Percentiles rank a stretch among this genome's conserved stretches.
phyloP scores from a whole-genome alignment of 2,113 vertebrate species.

The Onychorhynchus coronatus region DNA sequence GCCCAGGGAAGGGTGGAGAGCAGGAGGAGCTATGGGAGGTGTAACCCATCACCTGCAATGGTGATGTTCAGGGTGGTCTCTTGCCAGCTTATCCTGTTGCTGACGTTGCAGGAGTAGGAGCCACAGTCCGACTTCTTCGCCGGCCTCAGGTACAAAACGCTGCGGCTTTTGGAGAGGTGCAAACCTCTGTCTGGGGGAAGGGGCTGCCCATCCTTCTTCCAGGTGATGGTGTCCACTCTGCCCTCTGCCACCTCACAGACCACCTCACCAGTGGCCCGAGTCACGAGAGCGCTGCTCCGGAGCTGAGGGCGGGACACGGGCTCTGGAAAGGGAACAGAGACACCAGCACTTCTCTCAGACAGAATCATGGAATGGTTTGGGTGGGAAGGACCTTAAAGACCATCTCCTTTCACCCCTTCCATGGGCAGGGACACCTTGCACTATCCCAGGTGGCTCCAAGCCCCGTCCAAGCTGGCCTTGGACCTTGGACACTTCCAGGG shows the following conservation, averaged over 20 bases:
- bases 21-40: background rate
- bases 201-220: conserved; percentile 29
- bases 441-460: rapidly evolving
- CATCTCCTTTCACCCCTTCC: background rate
- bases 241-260: background rate
- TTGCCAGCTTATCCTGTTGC: conserved; percentile 17
- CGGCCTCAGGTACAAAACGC: background rate
- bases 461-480: rapidly evolving
- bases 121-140: background rate
- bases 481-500: rapidly evolving
- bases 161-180: background rate
- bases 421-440: background rate
- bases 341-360: background rate
- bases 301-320: background rate
- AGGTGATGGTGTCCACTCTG: background rate
- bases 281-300: background rate
- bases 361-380: background rate
- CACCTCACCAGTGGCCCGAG: background rate
- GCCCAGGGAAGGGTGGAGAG: background rate
- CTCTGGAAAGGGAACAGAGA: background rate
- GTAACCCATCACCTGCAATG: background rate
- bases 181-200: background rate
- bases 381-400: background rate
- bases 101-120: conserved; percentile 50
- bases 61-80: background rate